phyloP scores from a whole-genome alignment of 1,140 invertebrate species.

The Ceratosolen fusciceps region DNA sequence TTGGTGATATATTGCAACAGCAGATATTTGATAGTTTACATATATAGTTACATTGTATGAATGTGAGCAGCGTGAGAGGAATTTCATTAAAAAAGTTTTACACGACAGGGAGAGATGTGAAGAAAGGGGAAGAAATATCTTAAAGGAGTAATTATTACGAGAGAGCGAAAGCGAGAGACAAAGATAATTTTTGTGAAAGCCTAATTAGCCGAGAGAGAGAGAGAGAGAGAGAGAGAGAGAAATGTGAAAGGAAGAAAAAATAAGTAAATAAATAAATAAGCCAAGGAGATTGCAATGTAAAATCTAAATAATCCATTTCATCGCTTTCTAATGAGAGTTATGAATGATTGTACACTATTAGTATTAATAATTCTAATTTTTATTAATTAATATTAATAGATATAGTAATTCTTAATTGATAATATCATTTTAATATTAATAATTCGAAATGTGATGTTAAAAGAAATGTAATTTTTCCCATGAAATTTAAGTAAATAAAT shows the following conservation, averaged over 20 bases:
- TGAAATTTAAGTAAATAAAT: conserved; percentile 66
- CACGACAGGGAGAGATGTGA: conserved; percentile 49
- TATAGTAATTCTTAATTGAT: conserved; percentile 65
- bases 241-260: too few species aligned
- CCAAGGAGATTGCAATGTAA: conserved; percentile 59
- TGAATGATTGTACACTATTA: conserved; percentile 72
- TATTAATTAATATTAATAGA: conserved; percentile 62
- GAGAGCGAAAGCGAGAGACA: conserved; percentile 44
- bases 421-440: conserved; percentile 71
- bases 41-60: conserved; percentile 52
- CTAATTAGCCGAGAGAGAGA: conserved; percentile 53
- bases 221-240: too few species aligned
- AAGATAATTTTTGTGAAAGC: conserved; percentile 52
- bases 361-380: conserved; percentile 72
- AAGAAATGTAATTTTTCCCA: conserved; percentile 67
- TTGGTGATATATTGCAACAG: conserved; percentile 61
- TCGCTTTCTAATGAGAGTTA: conserved; percentile 53
- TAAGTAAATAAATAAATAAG: too few species aligned
- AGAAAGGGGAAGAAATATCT: conserved; percentile 47
- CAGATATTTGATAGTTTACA: conserved; percentile 58
- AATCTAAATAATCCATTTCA: conserved; percentile 57
- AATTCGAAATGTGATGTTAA: conserved; percentile 70
- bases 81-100: conserved; percentile 51
- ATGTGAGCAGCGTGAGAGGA: conserved; percentile 38
- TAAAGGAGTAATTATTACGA: conserved; percentile 41